Percentiles rank a stretch among this genome's conserved stretches.
phyloP scores from a whole-genome alignment of 2,888 invertebrate species.

The Campoplex capitator region DNA sequence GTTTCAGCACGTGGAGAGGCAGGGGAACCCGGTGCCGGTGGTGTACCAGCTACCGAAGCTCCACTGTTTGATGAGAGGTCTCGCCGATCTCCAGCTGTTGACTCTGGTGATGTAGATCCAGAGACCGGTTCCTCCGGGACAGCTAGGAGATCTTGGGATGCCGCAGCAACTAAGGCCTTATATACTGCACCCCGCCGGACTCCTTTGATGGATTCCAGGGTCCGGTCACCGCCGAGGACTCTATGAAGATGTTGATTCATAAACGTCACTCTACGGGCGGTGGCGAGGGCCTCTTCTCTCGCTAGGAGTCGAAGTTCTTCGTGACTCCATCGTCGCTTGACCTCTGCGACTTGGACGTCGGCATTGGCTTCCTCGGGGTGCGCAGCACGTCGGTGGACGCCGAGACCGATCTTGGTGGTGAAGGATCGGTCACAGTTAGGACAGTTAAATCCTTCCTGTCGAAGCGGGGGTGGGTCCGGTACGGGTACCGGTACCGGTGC shows the following conservation, averaged over 20 bases:
- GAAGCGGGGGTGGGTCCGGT: background rate
- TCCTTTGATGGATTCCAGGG: background rate
- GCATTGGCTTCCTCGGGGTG: background rate
- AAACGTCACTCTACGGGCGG: background rate
- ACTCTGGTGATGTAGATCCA: no score
- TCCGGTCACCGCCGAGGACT: background rate
- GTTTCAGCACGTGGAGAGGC: background rate
- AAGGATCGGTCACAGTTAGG: background rate
- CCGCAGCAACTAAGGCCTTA: conserved; percentile 13
- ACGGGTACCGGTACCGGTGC: no score
- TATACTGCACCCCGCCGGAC: conserved; percentile 2
- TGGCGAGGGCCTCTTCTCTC: conserved; percentile 4
- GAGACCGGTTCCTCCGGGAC: background rate
- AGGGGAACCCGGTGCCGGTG: background rate
- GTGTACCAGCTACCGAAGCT: background rate
- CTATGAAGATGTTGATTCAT: conserved; percentile 7
- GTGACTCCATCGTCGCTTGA: background rate
- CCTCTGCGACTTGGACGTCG: background rate
- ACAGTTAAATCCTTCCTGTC: background rate
- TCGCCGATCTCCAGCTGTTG: no score
- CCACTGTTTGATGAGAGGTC: no score
- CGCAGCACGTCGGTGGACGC: background rate
- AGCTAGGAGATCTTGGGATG: background rate
- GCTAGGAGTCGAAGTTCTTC: conserved; percentile 9
- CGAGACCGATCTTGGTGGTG: background rate